Percentiles rank a stretch among this genome's conserved stretches.
Evolutionary conservation across 2,888 invertebrate genomes (phyloP).

Genomic region (Horisme vitalbata): DNA sequence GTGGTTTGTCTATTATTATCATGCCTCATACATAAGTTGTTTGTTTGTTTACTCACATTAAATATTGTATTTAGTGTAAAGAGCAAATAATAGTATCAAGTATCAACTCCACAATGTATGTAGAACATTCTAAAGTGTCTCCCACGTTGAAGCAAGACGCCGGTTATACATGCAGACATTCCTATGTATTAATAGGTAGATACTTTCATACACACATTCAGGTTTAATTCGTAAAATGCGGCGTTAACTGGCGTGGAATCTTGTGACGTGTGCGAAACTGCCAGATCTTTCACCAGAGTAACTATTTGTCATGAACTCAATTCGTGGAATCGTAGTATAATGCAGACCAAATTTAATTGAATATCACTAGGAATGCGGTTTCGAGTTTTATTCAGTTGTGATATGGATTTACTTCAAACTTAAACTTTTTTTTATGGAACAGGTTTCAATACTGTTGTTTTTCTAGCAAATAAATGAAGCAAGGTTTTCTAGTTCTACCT

Average conservation of each 20-base stretch:
- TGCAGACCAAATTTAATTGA: neutral
- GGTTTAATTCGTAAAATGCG: constrained; percentile 24
- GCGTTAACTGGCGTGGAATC: constrained; percentile 14
- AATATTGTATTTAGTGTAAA: too few relatives aligned
- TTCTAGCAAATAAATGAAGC: neutral
- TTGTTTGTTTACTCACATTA: constrained; percentile 5
- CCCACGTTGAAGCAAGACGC: constrained; percentile 19
- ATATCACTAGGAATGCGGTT: neutral
- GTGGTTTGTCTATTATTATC: constrained; percentile 6
- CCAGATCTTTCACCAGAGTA: constrained; percentile 8
- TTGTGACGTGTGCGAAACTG: constrained; percentile 15
- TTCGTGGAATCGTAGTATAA: neutral
- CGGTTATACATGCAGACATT: constrained; percentile 23
- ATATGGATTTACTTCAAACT: neutral
- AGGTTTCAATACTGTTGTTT: neutral
- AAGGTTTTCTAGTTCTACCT: too few relatives aligned
- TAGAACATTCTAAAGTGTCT: constrained; percentile 7
- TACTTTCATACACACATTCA: constrained; percentile 27
- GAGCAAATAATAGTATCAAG: too few relatives aligned
- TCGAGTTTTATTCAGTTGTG: neutral
- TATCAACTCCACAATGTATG: constrained; percentile 2
- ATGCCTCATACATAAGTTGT: constrained; percentile 3
- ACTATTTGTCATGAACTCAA: constrained; percentile 13
- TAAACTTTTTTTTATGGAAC: neutral
- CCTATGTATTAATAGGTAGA: constrained; percentile 25